Evolutionary conservation across 1,140 invertebrate species (phyloP), one percentile per base, ranked within the genome.

Genomic region (Hirudo medicinalis): DNA sequence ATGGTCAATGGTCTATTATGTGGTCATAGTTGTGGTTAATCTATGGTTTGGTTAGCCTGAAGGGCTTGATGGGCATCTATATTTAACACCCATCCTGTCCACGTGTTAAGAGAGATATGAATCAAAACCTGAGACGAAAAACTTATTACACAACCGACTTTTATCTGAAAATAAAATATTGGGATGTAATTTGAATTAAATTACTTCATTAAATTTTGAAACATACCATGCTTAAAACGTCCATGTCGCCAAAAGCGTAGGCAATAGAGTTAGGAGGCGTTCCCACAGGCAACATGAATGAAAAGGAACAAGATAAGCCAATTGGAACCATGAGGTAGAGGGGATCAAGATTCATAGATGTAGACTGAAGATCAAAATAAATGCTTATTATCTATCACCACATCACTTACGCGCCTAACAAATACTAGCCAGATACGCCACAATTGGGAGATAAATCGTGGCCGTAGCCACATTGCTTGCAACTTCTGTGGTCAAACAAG

Each of bases 251-350:
- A 66, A 69, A 71, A 9, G 76, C 88, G 54, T 89, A 89, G 0
- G 90, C 91, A 67, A 95, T 90, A 0, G 92, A 91, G 82, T 95
- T 95, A 25, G 92, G 91, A 8, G 91, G 91, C 2, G 88, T 89
- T n/a, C 87, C 87, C 0, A 92, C 90, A 3, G 91, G 91, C 77
- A 89, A 78, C 81, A 88, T 86, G 76, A 87, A 87, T 49, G 85
- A 85, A 76, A 82, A 91, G 13, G 89, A 91, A 80, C 89, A 91
- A 87, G 86, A 40, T 91, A 76, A 79, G 0, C 90, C 86, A 0
- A 90, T 87, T 0, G 92, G 91, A 73, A 93, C 79, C 85, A 92
- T 90, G 76, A 92, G 82, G 79, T 89, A 91, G 71, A 93, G 77
- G 0, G 92, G 91, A 85, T 93, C 88, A 0, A 85, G 76, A 2